A percentile compares a stretch with the other conserved stretches of the same genome.
phyloP scores from a whole-genome alignment of 2,888 invertebrate genomes.

The Syritta pipiens region DNA sequence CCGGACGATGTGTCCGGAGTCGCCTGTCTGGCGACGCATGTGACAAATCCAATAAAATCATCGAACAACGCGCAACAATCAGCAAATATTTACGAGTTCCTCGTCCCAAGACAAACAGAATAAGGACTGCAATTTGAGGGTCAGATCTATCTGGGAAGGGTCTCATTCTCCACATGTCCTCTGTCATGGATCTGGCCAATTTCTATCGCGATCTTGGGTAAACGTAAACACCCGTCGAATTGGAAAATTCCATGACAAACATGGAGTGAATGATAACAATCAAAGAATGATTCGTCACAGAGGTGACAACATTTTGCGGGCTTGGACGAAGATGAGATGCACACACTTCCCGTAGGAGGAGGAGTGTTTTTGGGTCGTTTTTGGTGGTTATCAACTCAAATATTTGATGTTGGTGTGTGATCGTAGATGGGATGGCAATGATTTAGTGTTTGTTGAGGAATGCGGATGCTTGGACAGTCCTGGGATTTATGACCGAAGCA shows the following conservation, averaged over 20 bases:
- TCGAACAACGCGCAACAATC: conserved; percentile 44
- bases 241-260: conserved; percentile 21
- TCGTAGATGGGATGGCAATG: conserved; percentile 3
- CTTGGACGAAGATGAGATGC: not conserved
- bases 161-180: not conserved
- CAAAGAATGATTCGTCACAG: conserved; percentile 8
- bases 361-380: too few relatives aligned
- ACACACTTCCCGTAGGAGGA: not conserved
- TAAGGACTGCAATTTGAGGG: conserved; percentile 15
- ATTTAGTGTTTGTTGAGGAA: not conserved
- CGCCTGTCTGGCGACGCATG: conserved; percentile 11
- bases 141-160: not conserved
- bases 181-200: conserved; percentile 5
- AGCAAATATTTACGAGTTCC: conserved; percentile 48
- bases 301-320: conserved; percentile 41
- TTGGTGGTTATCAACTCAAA: conserved; percentile 23
- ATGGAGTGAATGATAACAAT: conserved; percentile 30
- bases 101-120: conserved; percentile 1
- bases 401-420: conserved; percentile 10
- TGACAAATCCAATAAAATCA: conserved; percentile 46
- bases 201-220: conserved; percentile 18
- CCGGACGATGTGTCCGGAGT: too few relatives aligned
- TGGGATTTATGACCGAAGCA: too few relatives aligned
- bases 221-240: conserved; percentile 36
- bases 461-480: not conserved